Evolutionary conservation across 2,113 vertebrate genomes (phyloP).

Genomic region (Myrmecobius fasciatus): DNA sequence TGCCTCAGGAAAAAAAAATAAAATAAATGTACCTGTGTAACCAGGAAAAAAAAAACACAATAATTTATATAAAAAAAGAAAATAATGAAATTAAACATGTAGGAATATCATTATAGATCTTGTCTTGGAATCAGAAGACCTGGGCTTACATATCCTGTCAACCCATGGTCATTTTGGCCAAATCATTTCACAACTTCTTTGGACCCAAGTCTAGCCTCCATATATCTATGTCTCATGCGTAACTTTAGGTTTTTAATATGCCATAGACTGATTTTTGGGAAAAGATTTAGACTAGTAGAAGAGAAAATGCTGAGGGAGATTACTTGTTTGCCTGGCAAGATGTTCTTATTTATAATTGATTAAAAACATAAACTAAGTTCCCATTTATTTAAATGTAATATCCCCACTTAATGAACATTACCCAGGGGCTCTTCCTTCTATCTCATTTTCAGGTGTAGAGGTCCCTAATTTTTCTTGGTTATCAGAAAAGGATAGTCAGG

Average conservation of each 20-base stretch:
- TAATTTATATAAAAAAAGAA: too few species aligned
- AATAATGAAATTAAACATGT: background rate
- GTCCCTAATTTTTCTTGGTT: background rate
- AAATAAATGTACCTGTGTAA: too few species aligned
- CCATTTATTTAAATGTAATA: constrained; percentile 56
- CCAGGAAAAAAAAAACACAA: too few species aligned
- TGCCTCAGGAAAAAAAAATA: too few species aligned
- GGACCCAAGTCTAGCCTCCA: background rate
- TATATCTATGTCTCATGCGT: background rate
- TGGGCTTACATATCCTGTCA: background rate
- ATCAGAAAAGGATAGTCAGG: background rate
- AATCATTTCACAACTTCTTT: background rate
- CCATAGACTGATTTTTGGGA: background rate
- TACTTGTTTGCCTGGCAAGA: background rate
- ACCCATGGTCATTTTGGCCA: background rate
- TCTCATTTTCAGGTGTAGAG: background rate
- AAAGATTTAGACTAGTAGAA: background rate
- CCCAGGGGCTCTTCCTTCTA: background rate
- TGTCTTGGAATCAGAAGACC: background rate
- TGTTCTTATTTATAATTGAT: constrained; percentile 11
- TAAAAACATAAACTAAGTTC: constrained; percentile 52
- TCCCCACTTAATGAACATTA: constrained; percentile 44
- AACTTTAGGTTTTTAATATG: background rate
- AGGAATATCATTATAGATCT: background rate
- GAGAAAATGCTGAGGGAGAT: background rate